A percentile compares a stretch with the other conserved stretches of the same genome.
These are phyloP conservation scores for Drosophila triauraria DNA, from an alignment of 1,140 invertebrate genomes.

Conservation along the genomic window DNA sequence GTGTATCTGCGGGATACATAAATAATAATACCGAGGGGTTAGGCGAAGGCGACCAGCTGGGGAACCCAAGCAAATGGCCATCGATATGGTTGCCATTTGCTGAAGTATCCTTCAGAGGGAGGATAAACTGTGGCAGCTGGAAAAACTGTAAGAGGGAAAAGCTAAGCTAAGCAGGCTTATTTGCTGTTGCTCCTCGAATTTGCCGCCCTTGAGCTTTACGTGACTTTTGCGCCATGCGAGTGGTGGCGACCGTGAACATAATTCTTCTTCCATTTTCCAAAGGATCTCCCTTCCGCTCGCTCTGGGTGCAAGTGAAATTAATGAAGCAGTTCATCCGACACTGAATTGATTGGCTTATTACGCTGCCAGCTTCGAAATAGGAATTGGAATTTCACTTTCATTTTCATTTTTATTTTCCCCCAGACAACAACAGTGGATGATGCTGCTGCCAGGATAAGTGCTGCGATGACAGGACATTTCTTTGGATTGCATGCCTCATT, in stretches of 20 bases:
- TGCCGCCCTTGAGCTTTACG: slow-evolving; percentile 48
- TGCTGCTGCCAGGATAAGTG: slow-evolving; percentile 34
- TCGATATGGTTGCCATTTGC: slow-evolving; percentile 56
- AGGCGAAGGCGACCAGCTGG: slow-evolving; percentile 11
- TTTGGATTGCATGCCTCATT: slow-evolving; percentile 45
- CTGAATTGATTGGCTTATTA: slow-evolving; percentile 83
- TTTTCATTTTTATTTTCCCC: slow-evolving; percentile 4
- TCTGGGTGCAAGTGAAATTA: slow-evolving; percentile 67
- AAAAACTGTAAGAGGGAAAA: slow-evolving; percentile 11
- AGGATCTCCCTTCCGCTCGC: not conserved
- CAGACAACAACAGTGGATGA: slow-evolving; percentile 7
- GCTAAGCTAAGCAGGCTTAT: slow-evolving; percentile 65
- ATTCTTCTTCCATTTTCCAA: slow-evolving; percentile 38
- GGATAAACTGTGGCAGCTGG: not conserved
- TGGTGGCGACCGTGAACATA: slow-evolving; percentile 40
- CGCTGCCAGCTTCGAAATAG: slow-evolving; percentile 57
- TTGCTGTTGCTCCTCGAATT: slow-evolving; percentile 22
- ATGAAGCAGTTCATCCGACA: slow-evolving; percentile 83
- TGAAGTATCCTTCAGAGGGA: slow-evolving; percentile 56
- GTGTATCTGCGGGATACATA: slow-evolving; percentile 62
- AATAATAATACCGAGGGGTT: slow-evolving; percentile 60
- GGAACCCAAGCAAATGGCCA: slow-evolving; percentile 39
- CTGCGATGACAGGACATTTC: slow-evolving; percentile 49
- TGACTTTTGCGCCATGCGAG: slow-evolving; percentile 74
- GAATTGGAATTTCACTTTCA: slow-evolving; percentile 37